These are phyloP conservation scores for Elgaria multicarinata DNA, from an alignment of 2,113 vertebrate genomes.

Conservation along the genomic window DNA sequence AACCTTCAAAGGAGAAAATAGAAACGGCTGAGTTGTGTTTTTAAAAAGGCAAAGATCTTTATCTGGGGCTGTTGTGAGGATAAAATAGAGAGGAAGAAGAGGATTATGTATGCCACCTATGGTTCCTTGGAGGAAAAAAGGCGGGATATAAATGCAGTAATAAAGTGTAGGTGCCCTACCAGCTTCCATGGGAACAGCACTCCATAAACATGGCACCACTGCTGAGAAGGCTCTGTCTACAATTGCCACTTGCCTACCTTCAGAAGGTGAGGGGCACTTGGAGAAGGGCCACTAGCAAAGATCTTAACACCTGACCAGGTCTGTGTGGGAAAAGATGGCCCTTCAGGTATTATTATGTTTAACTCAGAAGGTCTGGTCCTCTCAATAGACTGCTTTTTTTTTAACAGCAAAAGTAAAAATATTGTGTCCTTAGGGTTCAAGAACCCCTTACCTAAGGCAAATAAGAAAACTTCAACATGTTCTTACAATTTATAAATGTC, in stretches of 20 bases:
- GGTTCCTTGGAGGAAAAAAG: too few relatives aligned
- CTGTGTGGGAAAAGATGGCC: too few relatives aligned
- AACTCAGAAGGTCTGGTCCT: neutral
- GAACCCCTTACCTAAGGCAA: neutral
- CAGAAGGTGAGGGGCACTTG: neutral
- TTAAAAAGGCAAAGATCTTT: neutral
- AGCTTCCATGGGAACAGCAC: neutral
- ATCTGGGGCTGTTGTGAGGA: neutral
- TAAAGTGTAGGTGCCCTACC: neutral
- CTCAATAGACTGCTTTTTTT: neutral
- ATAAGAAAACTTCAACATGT: neutral
- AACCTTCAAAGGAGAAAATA: neutral
- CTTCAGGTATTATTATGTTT: neutral
- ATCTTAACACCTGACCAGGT: too few relatives aligned
- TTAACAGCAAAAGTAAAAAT: neutral
- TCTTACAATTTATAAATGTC: neutral
- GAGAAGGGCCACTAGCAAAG: too few relatives aligned
- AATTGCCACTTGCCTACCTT: neutral
- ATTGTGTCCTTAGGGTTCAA: neutral
- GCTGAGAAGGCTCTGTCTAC: neutral
- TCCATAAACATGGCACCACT: too few relatives aligned
- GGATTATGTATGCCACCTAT: too few relatives aligned
- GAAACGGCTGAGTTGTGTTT: neutral
- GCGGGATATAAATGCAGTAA: too few relatives aligned
- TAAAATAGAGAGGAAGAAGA: too few relatives aligned